Base-by-base conservation (phyloP, 2,113 vertebrate species). In the Cacatua alba region DNA sequence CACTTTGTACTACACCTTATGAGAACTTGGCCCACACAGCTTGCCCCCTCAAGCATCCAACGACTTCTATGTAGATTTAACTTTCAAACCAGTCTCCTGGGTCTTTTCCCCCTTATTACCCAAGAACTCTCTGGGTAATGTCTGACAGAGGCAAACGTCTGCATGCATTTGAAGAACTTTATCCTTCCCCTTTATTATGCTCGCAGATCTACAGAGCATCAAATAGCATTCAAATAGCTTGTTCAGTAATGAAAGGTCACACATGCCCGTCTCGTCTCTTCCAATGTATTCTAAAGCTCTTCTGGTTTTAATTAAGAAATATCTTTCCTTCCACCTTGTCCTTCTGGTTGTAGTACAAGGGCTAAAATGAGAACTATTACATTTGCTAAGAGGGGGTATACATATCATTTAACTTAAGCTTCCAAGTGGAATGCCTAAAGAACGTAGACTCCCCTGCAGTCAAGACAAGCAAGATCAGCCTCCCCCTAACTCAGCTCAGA, bases 251-350 rank as follows among this genome's bases (percentile, higher is more conserved):
- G 52, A 78, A 91, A 92, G 72, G 62, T 81, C 69, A 86, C 49
- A 52, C 74, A 55, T n/a, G 74, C 51, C 75, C 53, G 52, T 63
- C 91, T 95, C 6, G 0, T 82, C 37, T 89, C 57, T 86, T 59
- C 29, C 44, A 67, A 53, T 25, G 20, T 35, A 79, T 44, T 79
- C 65, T 91, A 51, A 67, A 95, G 49, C 8, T 24, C 55, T 89
- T 77, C 82, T 89, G 52, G 16, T 94, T 95, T 97, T 92, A 92
- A 91, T 95, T 94, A 72, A 95, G 80, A 91, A 91, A 82, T 70
- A 49, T 68, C 39, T 94, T 89, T 72, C 52, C 70, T 95, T 79
- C 72, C 70, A 93, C 62, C 76, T 86, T 82, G 51, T 82, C 75
- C 43, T 82, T 94, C 84, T 91, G 44, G 89, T 87, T 92, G 69